These are phyloP conservation scores for Numida meleagris DNA, from an alignment of 2,113 vertebrate species.

Conservation along the genomic window DNA sequence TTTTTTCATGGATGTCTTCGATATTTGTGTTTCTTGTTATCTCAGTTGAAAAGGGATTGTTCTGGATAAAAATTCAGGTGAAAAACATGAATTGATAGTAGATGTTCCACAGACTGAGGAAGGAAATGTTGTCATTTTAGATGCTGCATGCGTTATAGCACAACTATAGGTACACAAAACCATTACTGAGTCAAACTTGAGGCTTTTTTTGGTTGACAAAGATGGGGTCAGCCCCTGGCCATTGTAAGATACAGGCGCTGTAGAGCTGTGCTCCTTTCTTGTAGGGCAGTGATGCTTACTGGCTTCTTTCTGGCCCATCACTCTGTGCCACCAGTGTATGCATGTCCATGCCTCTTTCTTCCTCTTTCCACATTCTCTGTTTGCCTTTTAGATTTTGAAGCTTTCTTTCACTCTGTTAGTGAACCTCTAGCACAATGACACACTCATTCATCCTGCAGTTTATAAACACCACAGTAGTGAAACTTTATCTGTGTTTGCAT, in stretches of 20 bases:
- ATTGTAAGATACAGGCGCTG: fast-evolving
- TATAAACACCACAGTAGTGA: not conserved
- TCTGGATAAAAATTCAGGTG: not conserved
- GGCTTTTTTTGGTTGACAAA: not conserved
- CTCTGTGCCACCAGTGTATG: not conserved
- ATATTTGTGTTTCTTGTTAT: not conserved
- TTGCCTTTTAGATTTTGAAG: not conserved
- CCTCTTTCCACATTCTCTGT: not conserved
- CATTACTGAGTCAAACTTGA: not conserved
- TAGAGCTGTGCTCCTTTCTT: not conserved
- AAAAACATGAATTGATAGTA: not conserved
- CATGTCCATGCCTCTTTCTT: not conserved
- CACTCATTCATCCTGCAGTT: not conserved
- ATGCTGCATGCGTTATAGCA: fast-evolving
- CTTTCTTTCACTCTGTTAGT: not conserved
- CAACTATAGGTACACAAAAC: fast-evolving
- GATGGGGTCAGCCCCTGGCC: fast-evolving
- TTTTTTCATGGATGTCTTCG: not conserved
- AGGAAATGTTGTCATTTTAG: not conserved
- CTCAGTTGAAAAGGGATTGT: not conserved
- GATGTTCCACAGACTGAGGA: not conserved
- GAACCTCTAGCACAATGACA: not conserved
- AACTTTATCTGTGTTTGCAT: not conserved
- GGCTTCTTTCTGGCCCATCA: not conserved
- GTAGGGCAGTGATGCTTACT: not conserved